Conservation (phyloP, 2,797 vertebrate species). For the Notolabrus celidotus region DNA sequence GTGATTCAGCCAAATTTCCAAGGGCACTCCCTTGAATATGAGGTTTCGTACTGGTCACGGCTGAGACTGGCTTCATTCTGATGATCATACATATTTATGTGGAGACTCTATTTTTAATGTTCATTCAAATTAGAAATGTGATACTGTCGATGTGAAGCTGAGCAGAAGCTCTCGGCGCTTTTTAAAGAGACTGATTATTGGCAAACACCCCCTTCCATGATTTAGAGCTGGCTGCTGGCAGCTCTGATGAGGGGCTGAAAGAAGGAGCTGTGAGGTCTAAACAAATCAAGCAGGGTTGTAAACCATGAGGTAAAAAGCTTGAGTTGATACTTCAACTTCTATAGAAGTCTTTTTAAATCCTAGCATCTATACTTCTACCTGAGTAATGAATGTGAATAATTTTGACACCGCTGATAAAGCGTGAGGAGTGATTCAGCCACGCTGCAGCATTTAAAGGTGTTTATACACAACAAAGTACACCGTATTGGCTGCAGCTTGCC, state of each 20-base stretch:
- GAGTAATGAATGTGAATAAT: too few species aligned
- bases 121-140: slow-evolving; percentile 43
- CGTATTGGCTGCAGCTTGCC: background rate
- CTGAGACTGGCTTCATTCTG: slow-evolving; percentile 30
- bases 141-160: slow-evolving; percentile 54
- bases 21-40: slow-evolving; percentile 31
- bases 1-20: slow-evolving; percentile 39
- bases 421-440: background rate
- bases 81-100: slow-evolving; percentile 59
- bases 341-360: too few species aligned
- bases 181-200: slow-evolving; percentile 30
- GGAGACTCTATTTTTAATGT: slow-evolving; percentile 57
- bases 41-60: slow-evolving; percentile 13
- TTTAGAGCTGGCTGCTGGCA: slow-evolving; percentile 41
- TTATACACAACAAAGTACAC: background rate
- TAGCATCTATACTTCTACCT: too few species aligned
- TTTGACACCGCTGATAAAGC: too few species aligned
- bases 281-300: slow-evolving; percentile 54
- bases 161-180: slow-evolving; percentile 46
- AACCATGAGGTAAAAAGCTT: too few species aligned
- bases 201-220: slow-evolving; percentile 11
- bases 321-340: too few species aligned
- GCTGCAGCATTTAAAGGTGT: slow-evolving; percentile 1
- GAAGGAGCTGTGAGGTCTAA: slow-evolving; percentile 40
- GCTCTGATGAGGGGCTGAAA: slow-evolving; percentile 17